A percentile compares a stretch with the other conserved stretches of the same genome.
These are phyloP conservation scores for Sus cebifrons DNA, from an alignment of 2,797 vertebrate species.

Conservation along the genomic window DNA sequence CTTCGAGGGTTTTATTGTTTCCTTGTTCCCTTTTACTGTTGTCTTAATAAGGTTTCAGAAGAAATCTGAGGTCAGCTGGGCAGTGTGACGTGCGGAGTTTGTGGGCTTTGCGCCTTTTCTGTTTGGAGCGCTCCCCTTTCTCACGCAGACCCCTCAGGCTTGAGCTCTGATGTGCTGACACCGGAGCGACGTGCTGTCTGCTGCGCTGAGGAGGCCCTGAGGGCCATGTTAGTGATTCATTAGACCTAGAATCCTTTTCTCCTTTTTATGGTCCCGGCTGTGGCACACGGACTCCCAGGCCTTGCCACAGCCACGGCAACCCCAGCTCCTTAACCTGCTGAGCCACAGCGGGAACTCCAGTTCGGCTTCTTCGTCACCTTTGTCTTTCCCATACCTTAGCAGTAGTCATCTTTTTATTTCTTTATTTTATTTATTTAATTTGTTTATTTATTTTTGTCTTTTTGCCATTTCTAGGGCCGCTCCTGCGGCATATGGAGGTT, in stretches of 20 bases:
- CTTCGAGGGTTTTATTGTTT: constrained; percentile 6
- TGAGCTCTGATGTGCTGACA: background rate
- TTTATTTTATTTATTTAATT: too few species aligned
- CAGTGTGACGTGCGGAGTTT: background rate
- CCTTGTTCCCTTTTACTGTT: background rate
- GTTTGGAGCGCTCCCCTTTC: background rate
- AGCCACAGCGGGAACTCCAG: too few species aligned
- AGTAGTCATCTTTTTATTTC: background rate
- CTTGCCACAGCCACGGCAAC: too few species aligned
- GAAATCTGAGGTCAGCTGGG: background rate
- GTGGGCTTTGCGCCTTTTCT: background rate
- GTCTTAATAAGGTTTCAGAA: constrained; percentile 33
- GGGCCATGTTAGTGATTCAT: background rate
- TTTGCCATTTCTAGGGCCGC: too few species aligned
- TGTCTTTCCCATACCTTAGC: background rate
- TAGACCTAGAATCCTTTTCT: background rate
- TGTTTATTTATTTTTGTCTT: too few species aligned
- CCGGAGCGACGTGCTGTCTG: too few species aligned
- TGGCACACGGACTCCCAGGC: too few species aligned
- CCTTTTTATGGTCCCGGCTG: too few species aligned
- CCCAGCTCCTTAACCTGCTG: too few species aligned
- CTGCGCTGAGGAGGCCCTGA: too few species aligned
- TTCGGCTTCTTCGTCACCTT: background rate
- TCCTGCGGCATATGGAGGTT: too few species aligned
- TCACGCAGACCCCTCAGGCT: background rate